phyloP scores from a whole-genome alignment of 2,797 vertebrate genomes.

The Takifugu ocellatus region DNA sequence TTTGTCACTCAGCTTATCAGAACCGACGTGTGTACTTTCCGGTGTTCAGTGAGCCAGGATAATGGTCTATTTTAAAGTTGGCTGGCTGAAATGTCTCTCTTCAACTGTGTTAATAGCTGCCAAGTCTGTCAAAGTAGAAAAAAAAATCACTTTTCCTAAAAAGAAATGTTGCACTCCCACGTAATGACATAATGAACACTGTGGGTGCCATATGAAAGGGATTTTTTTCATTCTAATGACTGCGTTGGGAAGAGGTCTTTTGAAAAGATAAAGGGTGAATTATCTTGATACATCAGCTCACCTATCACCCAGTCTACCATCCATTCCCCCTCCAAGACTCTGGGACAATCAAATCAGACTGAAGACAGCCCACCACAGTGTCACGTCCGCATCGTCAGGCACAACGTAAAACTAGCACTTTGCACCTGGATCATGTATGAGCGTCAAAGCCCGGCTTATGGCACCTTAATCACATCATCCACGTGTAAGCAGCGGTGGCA shows the following conservation, averaged over 20 bases:
- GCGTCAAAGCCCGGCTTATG: constrained; percentile 36
- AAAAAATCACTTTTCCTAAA: constrained; percentile 39
- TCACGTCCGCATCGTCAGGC: constrained; percentile 25
- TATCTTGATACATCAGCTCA: constrained; percentile 48
- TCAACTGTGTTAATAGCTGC: constrained; percentile 42
- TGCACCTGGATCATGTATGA: constrained; percentile 39
- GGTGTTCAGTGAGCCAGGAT: constrained; percentile 29
- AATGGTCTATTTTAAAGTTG: constrained; percentile 48
- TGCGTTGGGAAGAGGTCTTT: constrained; percentile 46
- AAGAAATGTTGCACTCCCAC: constrained; percentile 44
- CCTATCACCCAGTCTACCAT: constrained; percentile 24
- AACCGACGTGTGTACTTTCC: constrained; percentile 24
- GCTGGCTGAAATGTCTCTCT: constrained; percentile 26
- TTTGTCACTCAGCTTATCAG: constrained; percentile 44
- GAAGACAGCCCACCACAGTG: constrained; percentile 10
- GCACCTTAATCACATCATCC: constrained; percentile 59
- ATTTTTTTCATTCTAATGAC: constrained; percentile 50
- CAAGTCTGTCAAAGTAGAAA: constrained; percentile 45
- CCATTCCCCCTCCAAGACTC: constrained; percentile 25
- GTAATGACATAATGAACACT: constrained; percentile 57
- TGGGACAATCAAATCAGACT: constrained; percentile 42
- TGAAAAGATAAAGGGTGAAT: constrained; percentile 54
- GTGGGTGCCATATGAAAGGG: constrained; percentile 44
- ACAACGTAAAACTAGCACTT: constrained; percentile 42
- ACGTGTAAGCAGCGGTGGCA: constrained; percentile 50